These are phyloP conservation scores for Theocolax elegans DNA, from an alignment of 1,140 invertebrate species.

Conservation along the genomic window DNA sequence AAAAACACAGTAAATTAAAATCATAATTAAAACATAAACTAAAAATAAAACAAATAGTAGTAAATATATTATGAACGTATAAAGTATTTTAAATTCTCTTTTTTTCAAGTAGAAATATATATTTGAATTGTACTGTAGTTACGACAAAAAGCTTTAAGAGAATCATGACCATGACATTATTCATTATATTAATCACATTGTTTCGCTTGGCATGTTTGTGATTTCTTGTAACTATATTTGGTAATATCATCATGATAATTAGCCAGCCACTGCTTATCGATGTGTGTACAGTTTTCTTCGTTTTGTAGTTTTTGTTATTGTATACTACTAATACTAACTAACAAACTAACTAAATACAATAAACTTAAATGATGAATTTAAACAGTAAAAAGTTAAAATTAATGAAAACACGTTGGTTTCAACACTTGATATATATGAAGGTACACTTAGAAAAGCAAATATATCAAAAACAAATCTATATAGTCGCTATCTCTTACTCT, in stretches of 20 bases:
- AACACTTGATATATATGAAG: too few relatives aligned
- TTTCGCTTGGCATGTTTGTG: constrained; percentile 34
- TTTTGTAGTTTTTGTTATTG: not conserved
- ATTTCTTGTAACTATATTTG: too few relatives aligned
- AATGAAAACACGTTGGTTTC: too few relatives aligned
- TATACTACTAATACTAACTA: not conserved
- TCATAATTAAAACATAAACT: too few relatives aligned
- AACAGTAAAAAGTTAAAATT: not conserved
- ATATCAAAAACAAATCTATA: too few relatives aligned
- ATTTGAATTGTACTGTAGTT: not conserved
- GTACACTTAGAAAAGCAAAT: too few relatives aligned
- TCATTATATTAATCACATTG: not conserved
- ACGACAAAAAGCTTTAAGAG: not conserved
- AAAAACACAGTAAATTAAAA: constrained; percentile 17
- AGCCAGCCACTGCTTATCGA: too few relatives aligned
- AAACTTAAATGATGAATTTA: constrained; percentile 2
- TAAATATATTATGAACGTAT: not conserved
- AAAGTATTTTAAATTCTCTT: not conserved
- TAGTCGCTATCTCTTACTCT: constrained; percentile 15
- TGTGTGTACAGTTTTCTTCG: too few relatives aligned
- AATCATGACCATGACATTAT: not conserved
- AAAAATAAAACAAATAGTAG: too few relatives aligned
- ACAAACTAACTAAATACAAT: constrained; percentile 1
- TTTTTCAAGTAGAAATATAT: not conserved
- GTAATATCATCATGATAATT: too few relatives aligned